Evolutionary conservation across 2,113 vertebrate species (phyloP).

Genomic region (Gambusia affinis): DNA sequence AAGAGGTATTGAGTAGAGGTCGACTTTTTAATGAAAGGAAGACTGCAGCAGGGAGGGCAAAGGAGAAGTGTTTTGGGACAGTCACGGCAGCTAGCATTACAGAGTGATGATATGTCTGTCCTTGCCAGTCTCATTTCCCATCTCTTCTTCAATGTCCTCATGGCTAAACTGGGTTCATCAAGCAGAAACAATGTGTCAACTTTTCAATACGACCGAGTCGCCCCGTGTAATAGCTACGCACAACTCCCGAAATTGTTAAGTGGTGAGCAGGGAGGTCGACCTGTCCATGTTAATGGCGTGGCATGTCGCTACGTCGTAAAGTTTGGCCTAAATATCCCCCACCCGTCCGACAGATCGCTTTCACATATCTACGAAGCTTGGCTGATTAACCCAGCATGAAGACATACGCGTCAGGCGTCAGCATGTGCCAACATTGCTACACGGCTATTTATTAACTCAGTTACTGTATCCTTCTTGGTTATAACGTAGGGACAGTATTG

Average conservation of each 20-base stretch:
- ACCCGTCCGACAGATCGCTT: conserved; percentile 61
- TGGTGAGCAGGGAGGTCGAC: conserved; percentile 20
- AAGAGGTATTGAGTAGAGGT: conserved; percentile 37
- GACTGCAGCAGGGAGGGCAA: conserved; percentile 32
- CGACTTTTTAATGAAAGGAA: conserved; percentile 24
- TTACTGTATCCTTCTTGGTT: conserved; percentile 5
- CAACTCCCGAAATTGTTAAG: conserved; percentile 11
- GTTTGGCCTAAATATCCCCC: conserved; percentile 57
- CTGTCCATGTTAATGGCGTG: conserved; percentile 37
- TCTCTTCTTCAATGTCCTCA: conserved; percentile 28
- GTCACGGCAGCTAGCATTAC: conserved; percentile 48
- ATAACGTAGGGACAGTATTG: conserved; percentile 30
- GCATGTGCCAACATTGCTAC: conserved; percentile 17
- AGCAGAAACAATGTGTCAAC: conserved; percentile 11
- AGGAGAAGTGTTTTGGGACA: conserved; percentile 36
- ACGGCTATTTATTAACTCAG: conserved; percentile 36
- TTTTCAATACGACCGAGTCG: conserved; percentile 26
- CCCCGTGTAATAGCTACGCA: background rate
- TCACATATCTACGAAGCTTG: conserved; percentile 58
- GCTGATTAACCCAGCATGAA: conserved; percentile 41
- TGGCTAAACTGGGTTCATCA: conserved; percentile 20
- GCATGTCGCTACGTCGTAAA: conserved; percentile 38
- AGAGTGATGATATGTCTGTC: conserved; percentile 40
- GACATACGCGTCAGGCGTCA: conserved; percentile 44
- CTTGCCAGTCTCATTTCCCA: conserved; percentile 40